Evolutionary conservation across 2,888 invertebrate species (phyloP), one percentile per base, ranked within the genome.

Genomic region (Trissolcus brochymenae): DNA sequence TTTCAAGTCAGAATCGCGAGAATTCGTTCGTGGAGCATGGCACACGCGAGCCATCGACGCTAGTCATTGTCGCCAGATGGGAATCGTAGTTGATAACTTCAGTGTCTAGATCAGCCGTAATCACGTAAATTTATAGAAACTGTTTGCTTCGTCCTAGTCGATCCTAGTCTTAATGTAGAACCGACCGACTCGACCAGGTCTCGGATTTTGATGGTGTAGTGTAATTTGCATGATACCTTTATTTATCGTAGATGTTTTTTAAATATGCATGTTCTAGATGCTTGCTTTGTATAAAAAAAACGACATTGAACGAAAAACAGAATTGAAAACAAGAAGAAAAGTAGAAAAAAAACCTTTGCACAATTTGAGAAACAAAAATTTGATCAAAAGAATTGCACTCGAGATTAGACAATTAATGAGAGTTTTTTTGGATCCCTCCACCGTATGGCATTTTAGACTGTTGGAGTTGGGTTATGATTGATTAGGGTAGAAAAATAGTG

Each of bases 101-200:
- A 43, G 25, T 67, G 74, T 73, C 21, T 74, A 74, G 74, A 49
- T 43, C 55, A 73, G n/a, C 6, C 19, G 53, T 73, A 72, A 54
- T 40, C 40, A 40, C 17, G 35, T 74, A 29, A 56, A 17, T 57
- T 7, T 11, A 11, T 6, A 46, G 41, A 14, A n/a, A 59, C n/a
- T 54, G 17, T 64, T 59, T 62, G 74, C 74, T 74, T 74, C 62
- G 54, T 57, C 64, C 75, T 75, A 75, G 68, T 75, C 68, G 64
- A 25, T 49, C 21, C 75, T 68, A 75, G 75, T 68, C 75, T 51
- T 35, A 35, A 11, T 4, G 1, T 35, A 35, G 35, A 11, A 35
- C 35, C 35, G 35, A 35, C 35, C 35, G 9, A 35, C 35, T 35
- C 35, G 35, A 35, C 35, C 35, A 35, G 35, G 35, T 35, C 35